phyloP scores from a whole-genome alignment of 1,140 invertebrate species.

The Drosophila pruinosa region DNA sequence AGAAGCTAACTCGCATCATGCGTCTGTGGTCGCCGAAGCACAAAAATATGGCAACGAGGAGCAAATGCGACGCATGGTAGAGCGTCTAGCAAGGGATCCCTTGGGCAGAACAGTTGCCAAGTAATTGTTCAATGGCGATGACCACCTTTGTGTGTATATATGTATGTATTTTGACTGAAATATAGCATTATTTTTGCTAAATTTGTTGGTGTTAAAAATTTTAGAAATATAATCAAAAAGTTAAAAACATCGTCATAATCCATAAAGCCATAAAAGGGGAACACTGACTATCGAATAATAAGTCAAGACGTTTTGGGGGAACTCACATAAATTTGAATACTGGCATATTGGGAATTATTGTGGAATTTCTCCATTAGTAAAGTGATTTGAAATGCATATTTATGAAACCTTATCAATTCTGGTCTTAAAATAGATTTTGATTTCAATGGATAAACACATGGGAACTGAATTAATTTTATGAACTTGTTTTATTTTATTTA shows the following conservation, averaged over 20 bases:
- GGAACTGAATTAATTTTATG: background rate
- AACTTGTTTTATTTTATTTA: constrained; percentile 20
- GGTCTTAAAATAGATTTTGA: background rate
- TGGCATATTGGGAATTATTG: background rate
- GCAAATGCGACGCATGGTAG: constrained; percentile 79
- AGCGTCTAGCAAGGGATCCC: constrained; percentile 57
- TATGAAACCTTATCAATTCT: background rate
- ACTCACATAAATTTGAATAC: background rate
- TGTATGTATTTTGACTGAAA: background rate
- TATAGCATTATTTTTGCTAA: background rate
- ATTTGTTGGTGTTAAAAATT: background rate
- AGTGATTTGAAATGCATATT: background rate
- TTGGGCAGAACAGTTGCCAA: constrained; percentile 41
- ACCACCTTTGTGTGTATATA: constrained; percentile 18
- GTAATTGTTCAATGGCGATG: constrained; percentile 3
- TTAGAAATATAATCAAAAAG: no score
- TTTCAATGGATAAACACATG: background rate
- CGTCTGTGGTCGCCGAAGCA: constrained; percentile 83
- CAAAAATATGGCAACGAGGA: constrained; percentile 84
- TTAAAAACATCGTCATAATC: no score
- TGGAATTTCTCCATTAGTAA: background rate
- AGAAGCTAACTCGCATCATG: constrained; percentile 83
- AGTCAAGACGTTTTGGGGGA: no score
- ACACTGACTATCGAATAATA: no score
- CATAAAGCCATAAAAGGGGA: no score